phyloP scores from a whole-genome alignment of 2,888 invertebrate genomes.

The Caenorhabditis sp. region DNA sequence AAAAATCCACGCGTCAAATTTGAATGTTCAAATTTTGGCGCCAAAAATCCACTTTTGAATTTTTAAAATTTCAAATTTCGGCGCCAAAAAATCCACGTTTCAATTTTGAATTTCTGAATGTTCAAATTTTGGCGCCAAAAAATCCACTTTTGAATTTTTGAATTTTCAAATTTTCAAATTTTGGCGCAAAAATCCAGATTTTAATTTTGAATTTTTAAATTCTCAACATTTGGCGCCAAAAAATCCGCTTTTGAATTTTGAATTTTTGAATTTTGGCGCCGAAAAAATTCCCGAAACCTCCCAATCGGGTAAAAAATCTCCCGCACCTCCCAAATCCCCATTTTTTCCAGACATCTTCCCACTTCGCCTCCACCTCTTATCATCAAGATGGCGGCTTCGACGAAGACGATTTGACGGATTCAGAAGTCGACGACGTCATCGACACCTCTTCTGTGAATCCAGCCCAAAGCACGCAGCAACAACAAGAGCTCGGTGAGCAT shows the following conservation, averaged over 20 bases:
- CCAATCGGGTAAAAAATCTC: too few species aligned
- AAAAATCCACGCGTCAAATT: background rate
- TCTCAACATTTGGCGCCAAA: background rate
- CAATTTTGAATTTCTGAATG: background rate
- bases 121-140: background rate
- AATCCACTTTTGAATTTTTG: background rate
- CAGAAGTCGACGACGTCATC: slow-evolving; percentile 17
- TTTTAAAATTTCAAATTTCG: background rate
- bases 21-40: background rate
- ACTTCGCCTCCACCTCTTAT: slow-evolving; percentile 31
- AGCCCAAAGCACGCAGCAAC: slow-evolving; percentile 7
- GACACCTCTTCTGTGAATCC: slow-evolving; percentile 10
- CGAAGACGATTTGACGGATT: slow-evolving; percentile 32
- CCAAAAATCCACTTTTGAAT: too few species aligned
- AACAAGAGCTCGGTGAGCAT: slow-evolving; percentile 29
- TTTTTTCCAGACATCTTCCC: slow-evolving; percentile 34
- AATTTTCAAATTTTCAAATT: background rate
- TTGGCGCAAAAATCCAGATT: background rate
- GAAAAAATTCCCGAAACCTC: background rate
- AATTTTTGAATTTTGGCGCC: background rate
- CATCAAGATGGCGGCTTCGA: slow-evolving; percentile 23
- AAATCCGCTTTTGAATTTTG: too few species aligned
- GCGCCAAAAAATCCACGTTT: background rate
- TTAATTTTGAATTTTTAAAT: background rate
- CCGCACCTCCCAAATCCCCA: too few species aligned